phyloP scores from a whole-genome alignment of 2,888 invertebrate genomes.

The Pemphredon lugubris region DNA sequence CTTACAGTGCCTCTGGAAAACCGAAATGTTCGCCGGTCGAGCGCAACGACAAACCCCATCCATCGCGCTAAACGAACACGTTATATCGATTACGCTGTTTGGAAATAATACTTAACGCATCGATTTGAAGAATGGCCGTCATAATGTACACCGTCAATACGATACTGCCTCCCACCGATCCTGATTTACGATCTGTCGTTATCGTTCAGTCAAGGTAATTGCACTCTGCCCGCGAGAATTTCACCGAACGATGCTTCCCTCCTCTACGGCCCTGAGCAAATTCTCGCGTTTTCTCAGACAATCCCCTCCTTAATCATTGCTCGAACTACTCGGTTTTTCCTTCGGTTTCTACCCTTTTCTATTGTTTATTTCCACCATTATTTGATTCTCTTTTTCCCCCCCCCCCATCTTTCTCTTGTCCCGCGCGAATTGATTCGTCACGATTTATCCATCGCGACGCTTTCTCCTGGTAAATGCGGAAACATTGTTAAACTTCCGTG shows the following conservation, averaged over 20 bases:
- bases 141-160: slow-evolving; percentile 83
- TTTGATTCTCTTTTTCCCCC: slow-evolving; percentile 25
- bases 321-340: slow-evolving; percentile 20
- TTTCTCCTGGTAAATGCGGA: background rate
- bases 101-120: slow-evolving; percentile 84
- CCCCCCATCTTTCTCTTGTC: slow-evolving; percentile 38
- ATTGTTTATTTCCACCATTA: slow-evolving; percentile 36
- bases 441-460: slow-evolving; percentile 4
- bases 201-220: slow-evolving; percentile 84
- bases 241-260: slow-evolving; percentile 33
- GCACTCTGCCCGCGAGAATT: slow-evolving; percentile 50
- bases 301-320: slow-evolving; percentile 58
- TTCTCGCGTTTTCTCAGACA: slow-evolving; percentile 48
- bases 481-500: background rate
- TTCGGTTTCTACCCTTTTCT: slow-evolving; percentile 3
- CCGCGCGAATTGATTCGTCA: slow-evolving; percentile 17
- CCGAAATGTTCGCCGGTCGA: too few species aligned
- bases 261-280: slow-evolving; percentile 30
- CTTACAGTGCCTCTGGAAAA: too few species aligned
- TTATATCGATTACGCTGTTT: slow-evolving; percentile 83
- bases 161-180: slow-evolving; percentile 84
- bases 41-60: too few species aligned
- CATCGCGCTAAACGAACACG: background rate
- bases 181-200: slow-evolving; percentile 87
- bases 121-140: slow-evolving; percentile 83